Evolutionary conservation across 1,140 invertebrate species (phyloP), one percentile per base, ranked within the genome.

Genomic region (Radopholus similis): DNA sequence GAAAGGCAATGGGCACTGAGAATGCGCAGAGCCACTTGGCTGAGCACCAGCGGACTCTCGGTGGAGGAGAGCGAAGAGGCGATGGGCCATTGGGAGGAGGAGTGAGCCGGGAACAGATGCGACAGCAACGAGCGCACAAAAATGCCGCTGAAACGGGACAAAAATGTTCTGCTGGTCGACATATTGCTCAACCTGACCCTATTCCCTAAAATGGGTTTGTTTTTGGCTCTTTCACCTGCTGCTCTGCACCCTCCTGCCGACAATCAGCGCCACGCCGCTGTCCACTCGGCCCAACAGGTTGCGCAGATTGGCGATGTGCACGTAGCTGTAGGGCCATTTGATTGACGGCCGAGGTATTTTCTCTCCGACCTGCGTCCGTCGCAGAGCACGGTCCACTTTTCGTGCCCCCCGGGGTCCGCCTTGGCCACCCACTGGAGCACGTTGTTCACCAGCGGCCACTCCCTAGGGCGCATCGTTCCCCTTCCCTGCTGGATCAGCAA

Each of bases 111-210:
- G 21, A 62, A 62, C 21, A 62, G 32, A 28, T 21, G 15, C 21
- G 59, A 62, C 15, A 62, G 32, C 21, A 62, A 21, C 9, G 59
- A 62, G 47, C 18, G 21, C 42, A 35, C 21, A 47, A 62, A 62
- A 49, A n/a, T n/a, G n/a, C 18, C 32, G 1, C 59, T 62, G n/a
- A 62, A 37, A 60, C 30, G n/a, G 35, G 18, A 13, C 15, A 62
- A 47, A 21, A 13, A 40, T 26, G 30, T 51, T 26, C 18, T 1
- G 30, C 23, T 13, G 23, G 9, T 2, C n/a, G 26, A 47, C 15
- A 5, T 8, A 23, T 1, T 51, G 13, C 6, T 13, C 23, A 47
- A 18, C 42, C 13, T 18, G 13, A 28, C 47, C 15, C 15, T 40
- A 13, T 58, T 15, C 30, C 28, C 0, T 18, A 56, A 32, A 56